phyloP scores from a whole-genome alignment of 2,113 vertebrate genomes.

The Epinephelus cyanopodus region DNA sequence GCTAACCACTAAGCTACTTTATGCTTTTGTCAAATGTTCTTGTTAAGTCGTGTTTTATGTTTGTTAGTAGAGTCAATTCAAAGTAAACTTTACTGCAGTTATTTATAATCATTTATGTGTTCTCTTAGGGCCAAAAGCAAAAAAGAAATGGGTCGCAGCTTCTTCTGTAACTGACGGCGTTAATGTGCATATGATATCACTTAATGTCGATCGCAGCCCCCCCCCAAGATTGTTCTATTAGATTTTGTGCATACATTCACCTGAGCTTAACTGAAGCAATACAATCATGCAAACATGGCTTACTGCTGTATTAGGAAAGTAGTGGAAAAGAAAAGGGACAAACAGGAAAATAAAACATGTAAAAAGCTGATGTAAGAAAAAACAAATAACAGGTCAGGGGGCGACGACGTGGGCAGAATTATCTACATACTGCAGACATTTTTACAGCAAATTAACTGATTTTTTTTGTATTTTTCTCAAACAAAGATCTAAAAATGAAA shows the following conservation, averaged over 20 bases:
- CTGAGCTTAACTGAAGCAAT: conserved; percentile 14
- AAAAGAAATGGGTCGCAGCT: too few relatives aligned
- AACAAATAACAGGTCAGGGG: background rate
- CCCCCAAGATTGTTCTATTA: background rate
- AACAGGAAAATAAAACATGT: conserved; percentile 3
- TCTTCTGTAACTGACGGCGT: too few relatives aligned
- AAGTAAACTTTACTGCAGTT: too few relatives aligned
- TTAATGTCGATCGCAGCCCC: too few relatives aligned
- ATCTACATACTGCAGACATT: background rate
- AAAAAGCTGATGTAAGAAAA: background rate
- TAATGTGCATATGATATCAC: too few relatives aligned
- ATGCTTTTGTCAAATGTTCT: too few relatives aligned
- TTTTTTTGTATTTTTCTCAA: background rate
- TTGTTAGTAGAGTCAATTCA: too few relatives aligned
- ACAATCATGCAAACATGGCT: conserved; percentile 29
- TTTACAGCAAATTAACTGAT: background rate
- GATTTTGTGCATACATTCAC: background rate
- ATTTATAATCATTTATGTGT: too few relatives aligned
- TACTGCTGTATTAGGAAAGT: background rate
- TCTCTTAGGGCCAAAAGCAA: too few relatives aligned
- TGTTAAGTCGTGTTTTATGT: too few relatives aligned
- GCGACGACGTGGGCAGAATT: background rate
- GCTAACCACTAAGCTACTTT: too few relatives aligned
- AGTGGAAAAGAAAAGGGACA: conserved; percentile 4
- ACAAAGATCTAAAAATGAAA: background rate